Evolutionary conservation across 2,113 vertebrate genomes (phyloP).

Genomic region (Loxodonta africana): DNA sequence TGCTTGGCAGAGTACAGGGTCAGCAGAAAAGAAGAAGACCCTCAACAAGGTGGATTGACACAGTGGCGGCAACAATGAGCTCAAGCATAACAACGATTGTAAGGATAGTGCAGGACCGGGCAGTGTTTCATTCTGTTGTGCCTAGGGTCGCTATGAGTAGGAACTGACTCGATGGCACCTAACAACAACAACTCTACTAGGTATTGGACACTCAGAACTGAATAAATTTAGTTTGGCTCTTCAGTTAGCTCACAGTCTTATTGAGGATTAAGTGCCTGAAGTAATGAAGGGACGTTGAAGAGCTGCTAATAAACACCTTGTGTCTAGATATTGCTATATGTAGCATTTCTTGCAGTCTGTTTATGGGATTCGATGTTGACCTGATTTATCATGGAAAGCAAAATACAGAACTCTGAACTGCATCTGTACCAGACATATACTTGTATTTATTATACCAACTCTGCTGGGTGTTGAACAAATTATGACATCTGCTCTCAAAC

Average conservation of each 20-base stretch:
- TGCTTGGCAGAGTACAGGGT: too few species aligned
- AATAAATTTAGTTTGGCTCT: too few species aligned
- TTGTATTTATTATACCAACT: fast-evolving
- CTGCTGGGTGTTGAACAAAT: fast-evolving
- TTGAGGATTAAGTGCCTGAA: neutral
- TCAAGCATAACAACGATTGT: too few species aligned
- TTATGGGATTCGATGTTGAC: neutral
- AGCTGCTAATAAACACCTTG: neutral
- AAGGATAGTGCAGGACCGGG: too few species aligned
- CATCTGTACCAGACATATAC: fast-evolving
- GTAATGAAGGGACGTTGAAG: neutral
- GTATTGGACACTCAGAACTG: neutral
- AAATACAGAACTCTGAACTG: neutral
- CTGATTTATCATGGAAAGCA: neutral
- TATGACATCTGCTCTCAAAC: neutral
- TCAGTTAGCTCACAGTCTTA: neutral
- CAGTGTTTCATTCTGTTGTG: too few species aligned
- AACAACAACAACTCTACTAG: neutral
- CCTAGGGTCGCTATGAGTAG: too few species aligned
- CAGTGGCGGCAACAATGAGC: too few species aligned
- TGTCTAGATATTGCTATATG: neutral
- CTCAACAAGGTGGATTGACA: too few species aligned
- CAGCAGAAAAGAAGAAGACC: too few species aligned
- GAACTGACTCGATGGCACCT: too few species aligned
- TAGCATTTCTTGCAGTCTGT: neutral